Evolutionary conservation across 2,113 vertebrate species (phyloP), one percentile per base, ranked within the genome.

Genomic region (Phylloscopus trochiloides): DNA sequence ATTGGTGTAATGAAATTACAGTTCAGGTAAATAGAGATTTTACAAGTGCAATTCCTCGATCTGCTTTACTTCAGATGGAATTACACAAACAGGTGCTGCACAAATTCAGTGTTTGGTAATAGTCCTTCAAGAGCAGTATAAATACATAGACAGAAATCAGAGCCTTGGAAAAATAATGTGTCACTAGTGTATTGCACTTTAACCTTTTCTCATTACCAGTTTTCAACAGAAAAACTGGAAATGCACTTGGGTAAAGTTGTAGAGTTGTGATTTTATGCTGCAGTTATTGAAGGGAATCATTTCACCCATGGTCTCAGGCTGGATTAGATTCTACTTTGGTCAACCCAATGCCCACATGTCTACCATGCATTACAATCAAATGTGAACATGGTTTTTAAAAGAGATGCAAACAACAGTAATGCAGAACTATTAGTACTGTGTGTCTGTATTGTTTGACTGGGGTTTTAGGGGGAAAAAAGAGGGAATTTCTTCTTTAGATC

Each of bases 341-440:
- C 55, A 92, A 18, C 11, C 3, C 29, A 31, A 0, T 25, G 34
- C 48, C 57, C 45, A 34, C 34, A 6, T 11, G 21, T 78, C 55
- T 67, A 15, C 43, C 0, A 1, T 73, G 50, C 17, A 14, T 81
- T 61, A 54, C 28, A 34, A 19, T 71, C 12, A 2, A 0, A 3
- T 47, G 10, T 5, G 1, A 34, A 40, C 10, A 5, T 7, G 24
- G 11, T 3, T 40, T 87, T 12, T 45, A 61, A 65, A 67, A 58
- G 40, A 75, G 10, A 45, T 72, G 16, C 28, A 42, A 83, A 32
- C 19, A 76, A 40, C 18, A 17, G 1, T 51, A 75, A 48, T 14
- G 7, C 2, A 3, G 32, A 76, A 62, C 18, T 54, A 2, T 65
- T 83, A 70, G 26, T 78, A 32, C 17, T 52, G 6, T 32, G 6